These are phyloP conservation scores for Spinus pinus DNA, from an alignment of 2,797 vertebrate species.

Conservation along the genomic window DNA sequence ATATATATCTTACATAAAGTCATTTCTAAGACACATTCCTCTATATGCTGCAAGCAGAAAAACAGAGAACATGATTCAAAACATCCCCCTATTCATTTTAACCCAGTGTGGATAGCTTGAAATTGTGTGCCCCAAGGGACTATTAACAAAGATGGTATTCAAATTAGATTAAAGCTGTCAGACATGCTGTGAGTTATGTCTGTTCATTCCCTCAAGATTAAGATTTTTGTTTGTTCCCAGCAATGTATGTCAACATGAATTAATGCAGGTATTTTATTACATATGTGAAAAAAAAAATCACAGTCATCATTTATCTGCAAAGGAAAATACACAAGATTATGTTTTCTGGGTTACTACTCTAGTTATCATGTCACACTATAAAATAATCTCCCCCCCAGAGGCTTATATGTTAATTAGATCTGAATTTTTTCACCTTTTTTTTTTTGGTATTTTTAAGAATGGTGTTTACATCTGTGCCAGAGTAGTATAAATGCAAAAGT, in stretches of 20 bases:
- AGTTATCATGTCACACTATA: neutral
- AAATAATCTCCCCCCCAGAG: neutral
- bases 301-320: neutral
- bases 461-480: neutral
- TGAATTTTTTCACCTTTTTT: neutral
- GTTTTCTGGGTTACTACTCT: neutral
- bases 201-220: conserved; percentile 12
- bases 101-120: neutral
- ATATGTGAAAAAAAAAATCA: neutral
- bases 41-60: neutral
- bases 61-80: neutral
- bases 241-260: neutral
- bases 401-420: conserved; percentile 5
- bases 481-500: neutral
- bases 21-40: neutral
- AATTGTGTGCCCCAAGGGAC: neutral
- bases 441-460: neutral
- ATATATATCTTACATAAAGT: neutral
- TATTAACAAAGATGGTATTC: conserved; percentile 31
- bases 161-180: conserved; percentile 31
- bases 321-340: neutral
- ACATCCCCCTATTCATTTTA: neutral
- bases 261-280: conserved; percentile 31
- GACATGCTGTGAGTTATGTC: neutral
- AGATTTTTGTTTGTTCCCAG: neutral